Percentiles rank a stretch among this genome's conserved stretches.
Evolutionary conservation across 2,888 invertebrate species (phyloP).

Genomic region (Chrysotoxum bicinctum): DNA sequence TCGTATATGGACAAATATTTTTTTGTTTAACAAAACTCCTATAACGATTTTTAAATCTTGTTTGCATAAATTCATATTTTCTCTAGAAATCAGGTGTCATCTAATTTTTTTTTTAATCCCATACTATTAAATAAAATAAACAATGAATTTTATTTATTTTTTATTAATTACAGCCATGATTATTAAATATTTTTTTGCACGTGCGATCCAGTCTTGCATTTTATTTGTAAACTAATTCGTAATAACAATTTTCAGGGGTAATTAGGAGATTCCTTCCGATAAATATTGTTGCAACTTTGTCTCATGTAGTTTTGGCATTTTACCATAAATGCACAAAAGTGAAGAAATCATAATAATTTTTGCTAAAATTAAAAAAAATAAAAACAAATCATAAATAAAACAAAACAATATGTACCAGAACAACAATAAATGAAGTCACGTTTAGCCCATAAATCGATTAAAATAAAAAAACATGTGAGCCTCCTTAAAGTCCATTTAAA

Average conservation of each 20-base stretch:
- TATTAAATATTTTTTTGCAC: too few species aligned
- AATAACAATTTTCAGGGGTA: background rate
- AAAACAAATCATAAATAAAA: background rate
- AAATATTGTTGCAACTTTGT: slow-evolving; percentile 13
- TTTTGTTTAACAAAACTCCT: too few species aligned
- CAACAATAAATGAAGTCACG: slow-evolving; percentile 37
- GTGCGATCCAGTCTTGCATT: too few species aligned
- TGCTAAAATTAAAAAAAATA: background rate
- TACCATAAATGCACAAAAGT: background rate
- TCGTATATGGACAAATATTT: too few species aligned
- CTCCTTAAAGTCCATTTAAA: slow-evolving; percentile 31
- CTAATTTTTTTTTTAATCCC: too few species aligned
- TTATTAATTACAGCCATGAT: too few species aligned
- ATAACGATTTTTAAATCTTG: too few species aligned
- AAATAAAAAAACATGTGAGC: slow-evolving; percentile 36
- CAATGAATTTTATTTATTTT: too few species aligned
- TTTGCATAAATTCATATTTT: too few species aligned
- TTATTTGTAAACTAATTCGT: background rate
- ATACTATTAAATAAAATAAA: too few species aligned
- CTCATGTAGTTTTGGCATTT: background rate
- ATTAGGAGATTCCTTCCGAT: slow-evolving; percentile 2
- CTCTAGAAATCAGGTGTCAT: too few species aligned
- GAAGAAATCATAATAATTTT: background rate
- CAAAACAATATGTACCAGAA: background rate
- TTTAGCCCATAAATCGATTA: slow-evolving; percentile 54